Base-by-base conservation (phyloP, 1,140 invertebrate species). In the Nasonia longicornis region DNA sequence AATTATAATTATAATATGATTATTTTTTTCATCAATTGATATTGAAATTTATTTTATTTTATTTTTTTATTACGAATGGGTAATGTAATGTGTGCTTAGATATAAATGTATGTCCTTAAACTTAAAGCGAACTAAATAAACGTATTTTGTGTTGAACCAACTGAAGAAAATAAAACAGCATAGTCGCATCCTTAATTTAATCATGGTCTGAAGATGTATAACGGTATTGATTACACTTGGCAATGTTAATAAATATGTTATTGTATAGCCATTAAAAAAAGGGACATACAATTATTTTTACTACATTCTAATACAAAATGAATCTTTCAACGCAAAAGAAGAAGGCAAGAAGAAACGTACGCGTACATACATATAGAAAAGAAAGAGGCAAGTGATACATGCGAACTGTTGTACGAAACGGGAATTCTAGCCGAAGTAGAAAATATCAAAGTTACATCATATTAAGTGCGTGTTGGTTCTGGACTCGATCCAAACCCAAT, bases 171-270 rank as follows among this genome's bases (percentile, higher is more conserved):
- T 26, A 35, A 82, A 79, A 79, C 20, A 73, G 42, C 3, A 42
- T 20, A 66, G 58, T 70, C 58, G n/a, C 71, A 69, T 71, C 29
- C 22, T 63, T 78, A 8, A 69, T 82, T 78, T 84, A 31, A 64
- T 80, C 83, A 82, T 80, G 78, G 84, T 87, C 86, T 83, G 85
- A 85, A 85, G 86, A 85, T 86, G 86, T 80, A 84, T 84, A 80
- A 79, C 83, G 73, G 82, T 83, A 80, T 85, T 84, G 80, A 80
- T 84, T 85, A 84, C 82, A 84, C 84, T 86, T 83, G 85, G 85
- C 84, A 86, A 87, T 87, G 84, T 87, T 86, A 84, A 86, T 86
- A 84, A 81, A 86, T 86, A 87, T 83, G 84, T 87, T 87, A 85
- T 85, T 84, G 86, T 86, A 84, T 87, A 87, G 85, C 82, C 85